These are phyloP conservation scores for Mesorhabditis spiculigera DNA, from an alignment of 2,888 invertebrate genomes.

Conservation along the genomic window DNA sequence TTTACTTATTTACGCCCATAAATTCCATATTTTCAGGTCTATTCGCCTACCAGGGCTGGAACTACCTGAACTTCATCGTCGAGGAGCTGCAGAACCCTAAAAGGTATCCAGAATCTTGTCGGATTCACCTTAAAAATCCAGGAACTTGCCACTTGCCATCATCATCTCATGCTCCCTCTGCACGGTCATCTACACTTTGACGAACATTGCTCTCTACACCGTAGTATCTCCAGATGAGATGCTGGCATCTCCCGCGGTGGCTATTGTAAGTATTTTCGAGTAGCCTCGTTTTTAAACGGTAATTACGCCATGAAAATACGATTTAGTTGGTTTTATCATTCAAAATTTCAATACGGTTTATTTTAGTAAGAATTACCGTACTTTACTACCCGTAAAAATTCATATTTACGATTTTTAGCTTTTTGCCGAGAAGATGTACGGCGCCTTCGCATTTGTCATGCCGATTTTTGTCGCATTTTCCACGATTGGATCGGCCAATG, in stretches of 20 bases:
- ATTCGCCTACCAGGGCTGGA: constrained; percentile 66
- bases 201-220: constrained; percentile 94
- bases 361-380: constrained; percentile 3
- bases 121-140: too few species aligned
- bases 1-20: too few species aligned
- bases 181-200: constrained; percentile 87
- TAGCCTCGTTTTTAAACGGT: too few species aligned
- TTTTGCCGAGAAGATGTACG: constrained; percentile 71
- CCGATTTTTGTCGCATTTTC: constrained; percentile 92
- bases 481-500: constrained; percentile 90
- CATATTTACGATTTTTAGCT: constrained; percentile 29
- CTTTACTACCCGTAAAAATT: not conserved
- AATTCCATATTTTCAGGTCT: constrained; percentile 67
- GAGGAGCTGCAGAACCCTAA: constrained; percentile 97
- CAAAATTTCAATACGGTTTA: too few species aligned
- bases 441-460: constrained; percentile 84
- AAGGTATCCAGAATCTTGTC: constrained; percentile 68
- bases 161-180: constrained; percentile 89
- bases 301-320: too few species aligned
- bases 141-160: constrained; percentile 88
- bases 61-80: constrained; percentile 97
- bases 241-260: constrained; percentile 87
- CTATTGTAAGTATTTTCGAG: constrained; percentile 84
- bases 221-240: constrained; percentile 87
- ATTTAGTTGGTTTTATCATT: too few species aligned